These are phyloP conservation scores for Pterobdella sp. DNA, from an alignment of 2,888 invertebrate genomes.

Conservation along the genomic window DNA sequence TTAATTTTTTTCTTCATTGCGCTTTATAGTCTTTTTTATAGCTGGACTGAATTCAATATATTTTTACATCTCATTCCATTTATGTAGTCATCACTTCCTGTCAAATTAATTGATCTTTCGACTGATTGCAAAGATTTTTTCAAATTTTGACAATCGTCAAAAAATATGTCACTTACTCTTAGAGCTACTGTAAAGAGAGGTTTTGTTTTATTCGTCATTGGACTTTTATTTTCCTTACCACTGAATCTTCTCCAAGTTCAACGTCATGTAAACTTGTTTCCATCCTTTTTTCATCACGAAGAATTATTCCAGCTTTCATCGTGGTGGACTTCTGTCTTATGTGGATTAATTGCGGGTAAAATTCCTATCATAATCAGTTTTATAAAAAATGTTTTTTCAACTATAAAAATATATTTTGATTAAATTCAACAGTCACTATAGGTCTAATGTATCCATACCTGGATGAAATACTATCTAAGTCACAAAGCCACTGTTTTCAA, in stretches of 20 bases:
- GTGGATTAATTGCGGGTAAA: slow-evolving; percentile 51
- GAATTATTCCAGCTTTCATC: slow-evolving; percentile 46
- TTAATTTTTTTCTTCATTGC: too few relatives aligned
- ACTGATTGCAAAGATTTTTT: not conserved
- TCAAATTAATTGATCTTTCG: not conserved
- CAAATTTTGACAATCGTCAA: not conserved
- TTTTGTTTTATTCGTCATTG: slow-evolving; percentile 45
- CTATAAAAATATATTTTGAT: not conserved
- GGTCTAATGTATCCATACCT: slow-evolving; percentile 52
- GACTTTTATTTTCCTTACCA: slow-evolving; percentile 50
- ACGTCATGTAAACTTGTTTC: slow-evolving; percentile 44
- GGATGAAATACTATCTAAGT: slow-evolving; percentile 47
- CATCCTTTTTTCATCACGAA: slow-evolving; percentile 29
- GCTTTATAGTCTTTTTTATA: too few relatives aligned
- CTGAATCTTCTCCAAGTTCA: slow-evolving; percentile 48
- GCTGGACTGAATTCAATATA: too few relatives aligned
- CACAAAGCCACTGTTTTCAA: slow-evolving; percentile 35
- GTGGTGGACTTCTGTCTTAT: slow-evolving; percentile 52
- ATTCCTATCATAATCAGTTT: not conserved
- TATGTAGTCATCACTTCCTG: too few relatives aligned
- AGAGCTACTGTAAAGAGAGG: slow-evolving; percentile 3
- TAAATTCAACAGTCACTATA: slow-evolving; percentile 46
- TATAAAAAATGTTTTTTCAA: not conserved
- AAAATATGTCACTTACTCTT: not conserved
- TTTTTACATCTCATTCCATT: too few relatives aligned